These are phyloP conservation scores for Panagrolaimus sp. DNA, from an alignment of 1,140 invertebrate genomes.

Conservation along the genomic window DNA sequence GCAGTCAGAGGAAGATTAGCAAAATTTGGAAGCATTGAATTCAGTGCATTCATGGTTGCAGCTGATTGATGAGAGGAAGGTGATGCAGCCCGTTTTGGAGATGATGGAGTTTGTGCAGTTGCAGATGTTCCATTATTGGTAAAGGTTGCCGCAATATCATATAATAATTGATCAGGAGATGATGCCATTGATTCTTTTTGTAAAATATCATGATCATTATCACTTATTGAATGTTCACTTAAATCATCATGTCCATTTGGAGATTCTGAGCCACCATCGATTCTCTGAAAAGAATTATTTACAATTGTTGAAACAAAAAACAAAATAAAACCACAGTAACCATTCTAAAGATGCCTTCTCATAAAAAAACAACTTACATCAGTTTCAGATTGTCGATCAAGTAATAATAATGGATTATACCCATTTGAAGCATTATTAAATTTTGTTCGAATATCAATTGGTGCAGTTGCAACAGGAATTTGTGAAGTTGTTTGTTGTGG, in stretches of 20 bases:
- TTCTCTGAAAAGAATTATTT: slow-evolving; percentile 38
- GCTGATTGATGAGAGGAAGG: background rate
- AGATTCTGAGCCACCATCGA: slow-evolving; percentile 55
- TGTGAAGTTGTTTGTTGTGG: background rate
- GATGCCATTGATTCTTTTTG: slow-evolving; percentile 15
- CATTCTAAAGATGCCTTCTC: too few relatives aligned
- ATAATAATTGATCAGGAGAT: background rate
- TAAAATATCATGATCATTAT: slow-evolving; percentile 34
- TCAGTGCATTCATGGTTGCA: background rate
- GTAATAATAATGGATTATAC: slow-evolving; percentile 36
- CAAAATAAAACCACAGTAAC: slow-evolving; percentile 8
- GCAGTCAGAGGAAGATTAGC: background rate
- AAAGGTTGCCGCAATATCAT: background rate
- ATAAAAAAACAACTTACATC: slow-evolving; percentile 1
- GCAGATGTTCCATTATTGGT: background rate
- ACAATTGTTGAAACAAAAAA: too few relatives aligned
- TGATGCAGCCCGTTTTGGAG: background rate
- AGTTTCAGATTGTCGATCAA: slow-evolving; percentile 12
- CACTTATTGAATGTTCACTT: slow-evolving; percentile 50
- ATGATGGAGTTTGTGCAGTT: background rate
- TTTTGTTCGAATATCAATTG: slow-evolving; percentile 46
- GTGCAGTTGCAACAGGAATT: slow-evolving; percentile 35
- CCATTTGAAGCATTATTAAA: slow-evolving; percentile 32
- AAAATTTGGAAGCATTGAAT: background rate
- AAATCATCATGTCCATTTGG: slow-evolving; percentile 52